Evolutionary conservation across 2,888 invertebrate genomes (phyloP).

Genomic region (Pseudococcus longispinus): DNA sequence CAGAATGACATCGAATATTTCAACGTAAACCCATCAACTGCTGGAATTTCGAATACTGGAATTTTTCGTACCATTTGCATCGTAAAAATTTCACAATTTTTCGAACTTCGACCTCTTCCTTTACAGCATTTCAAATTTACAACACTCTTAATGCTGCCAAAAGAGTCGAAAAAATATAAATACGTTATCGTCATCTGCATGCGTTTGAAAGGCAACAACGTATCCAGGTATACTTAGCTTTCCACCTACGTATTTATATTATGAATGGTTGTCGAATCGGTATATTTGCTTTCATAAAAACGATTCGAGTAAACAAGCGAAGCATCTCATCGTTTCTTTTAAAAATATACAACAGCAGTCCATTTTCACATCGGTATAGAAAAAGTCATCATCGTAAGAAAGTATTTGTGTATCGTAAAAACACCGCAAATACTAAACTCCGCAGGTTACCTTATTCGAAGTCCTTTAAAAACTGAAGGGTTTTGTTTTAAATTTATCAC

Average conservation of each 20-base stretch:
- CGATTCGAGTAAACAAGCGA: background rate
- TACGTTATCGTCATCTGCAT: no score
- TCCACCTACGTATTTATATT: background rate
- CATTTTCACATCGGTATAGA: background rate
- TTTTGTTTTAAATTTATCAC: conserved; percentile 9
- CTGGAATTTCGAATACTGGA: no score
- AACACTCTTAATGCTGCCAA: no score
- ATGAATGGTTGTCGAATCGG: background rate
- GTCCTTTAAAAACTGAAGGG: background rate
- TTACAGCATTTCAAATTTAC: no score
- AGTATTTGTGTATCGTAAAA: conserved; percentile 20
- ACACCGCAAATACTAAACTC: background rate
- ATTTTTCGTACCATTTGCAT: no score
- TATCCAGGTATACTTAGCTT: no score
- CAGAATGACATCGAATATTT: no score
- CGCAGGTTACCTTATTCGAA: background rate
- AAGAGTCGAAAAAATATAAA: no score
- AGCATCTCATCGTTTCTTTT: background rate
- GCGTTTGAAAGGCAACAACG: no score
- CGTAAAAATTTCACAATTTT: no score
- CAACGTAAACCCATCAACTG: no score
- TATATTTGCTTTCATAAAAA: conserved; percentile 15
- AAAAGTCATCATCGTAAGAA: conserved; percentile 15
- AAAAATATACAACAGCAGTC: background rate
- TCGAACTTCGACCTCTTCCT: no score